These are phyloP conservation scores for Aotus griseimembra DNA, from an alignment of 2,797 vertebrate genomes.

Conservation along the genomic window DNA sequence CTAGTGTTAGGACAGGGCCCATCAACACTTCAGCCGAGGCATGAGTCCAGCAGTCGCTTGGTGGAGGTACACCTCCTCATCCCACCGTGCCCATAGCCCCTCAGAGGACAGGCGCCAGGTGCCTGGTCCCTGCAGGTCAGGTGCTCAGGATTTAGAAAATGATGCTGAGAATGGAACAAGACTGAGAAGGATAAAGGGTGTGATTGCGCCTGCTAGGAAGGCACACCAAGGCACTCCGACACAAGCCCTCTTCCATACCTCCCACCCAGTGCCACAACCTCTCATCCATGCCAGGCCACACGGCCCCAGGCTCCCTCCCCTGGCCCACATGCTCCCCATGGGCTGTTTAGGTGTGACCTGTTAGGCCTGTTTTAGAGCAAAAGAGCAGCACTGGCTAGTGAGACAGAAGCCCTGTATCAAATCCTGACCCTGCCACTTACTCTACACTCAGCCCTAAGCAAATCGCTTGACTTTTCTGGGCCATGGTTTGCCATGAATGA, in stretches of 20 bases:
- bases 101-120: neutral
- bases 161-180: neutral
- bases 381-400: neutral
- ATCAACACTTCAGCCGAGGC: neutral
- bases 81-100: too few relatives aligned
- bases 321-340: neutral
- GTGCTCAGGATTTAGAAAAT: neutral
- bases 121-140: neutral
- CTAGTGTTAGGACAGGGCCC: neutral
- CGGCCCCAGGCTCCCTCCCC: neutral
- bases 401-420: neutral
- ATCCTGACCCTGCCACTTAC: neutral
- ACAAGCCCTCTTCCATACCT: neutral
- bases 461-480: neutral
- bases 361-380: neutral
- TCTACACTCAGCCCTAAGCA: neutral
- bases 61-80: neutral
- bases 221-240: neutral
- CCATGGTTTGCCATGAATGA: neutral
- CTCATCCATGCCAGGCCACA: neutral
- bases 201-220: neutral
- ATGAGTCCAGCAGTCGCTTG: neutral
- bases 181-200: fast-evolving
- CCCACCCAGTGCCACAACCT: neutral
- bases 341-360: neutral